A percentile compares a stretch with the other conserved stretches of the same genome.
These are phyloP conservation scores for Python bivittatus DNA, from an alignment of 2,113 vertebrate species.

Conservation along the genomic window DNA sequence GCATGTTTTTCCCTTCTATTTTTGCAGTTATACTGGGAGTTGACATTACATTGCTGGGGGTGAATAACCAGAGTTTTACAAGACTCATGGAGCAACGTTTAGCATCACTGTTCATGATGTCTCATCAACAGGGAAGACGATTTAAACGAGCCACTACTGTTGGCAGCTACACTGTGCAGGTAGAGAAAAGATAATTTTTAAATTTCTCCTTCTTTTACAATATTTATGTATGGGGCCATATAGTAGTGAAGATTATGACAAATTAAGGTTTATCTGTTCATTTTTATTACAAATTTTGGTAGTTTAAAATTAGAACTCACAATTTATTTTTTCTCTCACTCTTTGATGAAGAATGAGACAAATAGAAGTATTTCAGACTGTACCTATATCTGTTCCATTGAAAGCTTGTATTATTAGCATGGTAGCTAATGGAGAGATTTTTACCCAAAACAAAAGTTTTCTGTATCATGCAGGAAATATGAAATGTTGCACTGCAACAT, in stretches of 20 bases:
- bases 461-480: neutral
- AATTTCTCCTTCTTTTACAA: neutral
- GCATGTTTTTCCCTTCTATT: constrained; percentile 18
- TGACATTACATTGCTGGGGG: constrained; percentile 86
- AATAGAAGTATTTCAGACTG: neutral
- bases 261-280: neutral
- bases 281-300: neutral
- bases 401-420: neutral
- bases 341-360: neutral
- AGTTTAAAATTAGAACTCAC: neutral
- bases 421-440: neutral
- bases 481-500: neutral
- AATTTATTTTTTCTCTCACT: neutral
- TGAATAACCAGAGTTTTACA: constrained; percentile 95
- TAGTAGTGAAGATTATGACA: neutral
- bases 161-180: constrained; percentile 96
- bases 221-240: neutral
- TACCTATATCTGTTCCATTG: neutral
- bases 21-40: constrained; percentile 92
- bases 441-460: neutral
- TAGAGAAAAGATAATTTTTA: constrained; percentile 42
- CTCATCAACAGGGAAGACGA: constrained; percentile 86
- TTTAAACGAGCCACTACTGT: constrained; percentile 89
- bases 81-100: constrained; percentile 95
- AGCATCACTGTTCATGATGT: constrained; percentile 91